Evolutionary conservation across 2,113 vertebrate genomes (phyloP).

Genomic region (Erythrocercus mccallii): DNA sequence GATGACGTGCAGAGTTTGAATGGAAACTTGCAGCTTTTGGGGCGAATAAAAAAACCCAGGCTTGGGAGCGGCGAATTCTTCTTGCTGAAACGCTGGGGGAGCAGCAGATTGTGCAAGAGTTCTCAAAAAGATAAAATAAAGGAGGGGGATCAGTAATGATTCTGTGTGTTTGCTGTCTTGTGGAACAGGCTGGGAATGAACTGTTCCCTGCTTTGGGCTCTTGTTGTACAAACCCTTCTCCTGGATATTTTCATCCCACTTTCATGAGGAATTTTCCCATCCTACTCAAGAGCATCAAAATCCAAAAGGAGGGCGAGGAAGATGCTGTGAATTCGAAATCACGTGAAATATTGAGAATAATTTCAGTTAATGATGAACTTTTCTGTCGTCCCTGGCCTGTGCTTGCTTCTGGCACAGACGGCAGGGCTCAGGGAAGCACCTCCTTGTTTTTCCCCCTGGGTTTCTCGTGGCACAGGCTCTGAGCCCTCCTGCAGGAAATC

Average conservation of each 20-base stretch:
- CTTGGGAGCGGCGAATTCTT: background rate
- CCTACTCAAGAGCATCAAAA: background rate
- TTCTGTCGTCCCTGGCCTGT: background rate
- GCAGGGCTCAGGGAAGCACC: background rate
- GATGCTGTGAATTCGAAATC: background rate
- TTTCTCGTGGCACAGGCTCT: background rate
- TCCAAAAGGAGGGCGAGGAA: background rate
- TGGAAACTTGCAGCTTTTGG: conserved; percentile 43
- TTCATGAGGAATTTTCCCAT: background rate
- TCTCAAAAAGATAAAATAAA: background rate
- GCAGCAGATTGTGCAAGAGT: conserved; percentile 22
- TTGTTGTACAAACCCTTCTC: background rate
- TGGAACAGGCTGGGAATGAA: background rate
- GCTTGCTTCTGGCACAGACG: background rate
- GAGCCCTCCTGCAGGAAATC: background rate
- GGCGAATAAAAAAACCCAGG: background rate
- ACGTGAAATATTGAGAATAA: background rate
- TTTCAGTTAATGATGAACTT: background rate
- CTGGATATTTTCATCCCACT: background rate
- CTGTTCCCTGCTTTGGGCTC: background rate
- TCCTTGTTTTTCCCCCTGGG: background rate
- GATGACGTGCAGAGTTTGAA: conserved; percentile 38
- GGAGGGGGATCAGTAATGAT: background rate
- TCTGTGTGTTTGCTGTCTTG: background rate
- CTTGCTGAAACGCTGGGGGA: background rate